Base-by-base conservation (phyloP, 2,113 vertebrate species). In the Colossoma macropomum region DNA sequence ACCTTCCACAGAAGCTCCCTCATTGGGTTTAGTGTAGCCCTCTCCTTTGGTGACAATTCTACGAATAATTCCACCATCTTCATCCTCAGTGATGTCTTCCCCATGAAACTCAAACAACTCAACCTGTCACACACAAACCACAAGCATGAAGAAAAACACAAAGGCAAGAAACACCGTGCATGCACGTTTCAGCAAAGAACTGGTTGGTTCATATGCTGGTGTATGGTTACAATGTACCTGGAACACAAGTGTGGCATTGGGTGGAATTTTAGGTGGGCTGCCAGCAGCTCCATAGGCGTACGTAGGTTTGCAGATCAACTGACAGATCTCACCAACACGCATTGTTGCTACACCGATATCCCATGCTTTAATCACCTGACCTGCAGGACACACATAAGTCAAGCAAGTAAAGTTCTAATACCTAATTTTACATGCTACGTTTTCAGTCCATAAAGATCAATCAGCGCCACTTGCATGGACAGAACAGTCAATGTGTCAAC, bases 351-450 rank as follows among this genome's bases (percentile, higher is more conserved):
- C 92, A 4, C 96, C 97, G 19, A 98, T 93, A 89, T 99, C 98
- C 98, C 98, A 99, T 25, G 98, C 98, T 91, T 97, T 98, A 89
- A 99, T 99, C 77, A 99, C 98, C 89, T 97, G 96, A 87, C 96
- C 98, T 99, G 83, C 0, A 86, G 76, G 90, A 68, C 25, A 88
- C 10, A 80, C 5, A 12, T 41, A 82, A 54, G 17, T 5, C 9
- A 4, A 45, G 10, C 5, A 4, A 45, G 4, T 11, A 45, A 45
- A 45, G 10, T 45, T 1, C 10, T 45, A 11, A 4, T 45, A 8
- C 34, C 41, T 45, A 45, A 45, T 9, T 45, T 9, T 45, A 11
- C 1, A 11, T 11, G 41, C 10, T 9, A 11, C 41, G 10, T 45
- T 11, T 11, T 45, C 41, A 11, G 41, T 45, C 4, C 5, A 11